A percentile compares a stretch with the other conserved stretches of the same genome.
Evolutionary conservation across 2,888 invertebrate species (phyloP).

Genomic region (Agapostemon virescens): DNA sequence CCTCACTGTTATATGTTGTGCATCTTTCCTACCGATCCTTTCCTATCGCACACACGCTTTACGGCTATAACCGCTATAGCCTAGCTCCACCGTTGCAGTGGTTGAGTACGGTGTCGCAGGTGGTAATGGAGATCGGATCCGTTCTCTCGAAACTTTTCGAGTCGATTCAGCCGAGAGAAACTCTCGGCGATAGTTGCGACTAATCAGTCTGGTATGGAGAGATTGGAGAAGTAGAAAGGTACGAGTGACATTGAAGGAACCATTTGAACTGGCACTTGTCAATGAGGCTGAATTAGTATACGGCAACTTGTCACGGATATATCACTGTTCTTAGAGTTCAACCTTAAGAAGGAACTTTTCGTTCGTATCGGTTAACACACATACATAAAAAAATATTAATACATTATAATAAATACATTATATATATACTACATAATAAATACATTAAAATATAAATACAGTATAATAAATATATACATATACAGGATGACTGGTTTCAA

Average conservation of each 20-base stretch:
- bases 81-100: conserved; percentile 5
- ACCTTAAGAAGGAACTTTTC: neutral
- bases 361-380: neutral
- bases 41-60: conserved; percentile 45
- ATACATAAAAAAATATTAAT: neutral
- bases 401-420: too few species aligned
- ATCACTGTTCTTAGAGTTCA: neutral
- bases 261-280: neutral
- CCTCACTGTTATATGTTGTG: conserved; percentile 50
- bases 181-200: neutral
- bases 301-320: neutral
- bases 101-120: neutral
- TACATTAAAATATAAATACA: neutral
- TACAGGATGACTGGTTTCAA: neutral
- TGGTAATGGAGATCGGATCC: conserved; percentile 7
- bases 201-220: conserved; percentile 18
- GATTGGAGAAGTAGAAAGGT: conserved; percentile 23
- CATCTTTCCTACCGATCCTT: conserved; percentile 56
- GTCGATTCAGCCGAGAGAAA: conserved; percentile 33
- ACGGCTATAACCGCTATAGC: conserved; percentile 17
- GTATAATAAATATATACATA: too few species aligned
- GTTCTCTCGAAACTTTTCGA: conserved; percentile 43
- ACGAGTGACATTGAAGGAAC: conserved; percentile 7
- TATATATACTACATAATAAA: too few species aligned
- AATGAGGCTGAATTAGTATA: neutral